phyloP scores from a whole-genome alignment of 2,888 invertebrate species.

The Drosophila tanythrix region DNA sequence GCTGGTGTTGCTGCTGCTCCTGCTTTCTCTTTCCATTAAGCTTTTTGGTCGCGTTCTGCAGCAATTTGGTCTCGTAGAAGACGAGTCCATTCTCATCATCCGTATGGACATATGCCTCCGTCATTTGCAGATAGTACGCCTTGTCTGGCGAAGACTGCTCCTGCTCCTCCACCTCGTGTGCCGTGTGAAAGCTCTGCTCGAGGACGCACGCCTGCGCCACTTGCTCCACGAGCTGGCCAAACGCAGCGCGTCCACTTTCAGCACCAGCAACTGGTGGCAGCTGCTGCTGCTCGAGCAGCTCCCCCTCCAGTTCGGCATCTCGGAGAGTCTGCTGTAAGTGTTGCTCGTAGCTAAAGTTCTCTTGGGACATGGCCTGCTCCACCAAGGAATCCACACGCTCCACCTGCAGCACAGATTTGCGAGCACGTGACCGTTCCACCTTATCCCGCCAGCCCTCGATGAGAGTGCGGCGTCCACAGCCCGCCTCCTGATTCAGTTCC shows the following conservation, averaged over 20 bases:
- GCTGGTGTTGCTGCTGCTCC: conserved; percentile 9
- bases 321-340: conserved; percentile 56
- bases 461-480: conserved; percentile 67
- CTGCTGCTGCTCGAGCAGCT: conserved; percentile 21
- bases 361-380: conserved; percentile 75
- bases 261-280: conserved; percentile 10
- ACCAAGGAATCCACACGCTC: conserved; percentile 79
- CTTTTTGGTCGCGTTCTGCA: conserved; percentile 67
- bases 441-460: conserved; percentile 84
- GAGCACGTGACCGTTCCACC: conserved; percentile 79
- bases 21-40: conserved; percentile 4
- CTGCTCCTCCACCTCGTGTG: conserved; percentile 29
- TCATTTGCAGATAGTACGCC: conserved; percentile 85
- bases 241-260: conserved; percentile 46
- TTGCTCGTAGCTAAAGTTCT: conserved; percentile 76
- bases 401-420: conserved; percentile 77
- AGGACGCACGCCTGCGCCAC: conserved; percentile 70
- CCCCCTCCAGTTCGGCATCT: conserved; percentile 16
- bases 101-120: conserved; percentile 91
- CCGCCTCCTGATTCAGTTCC: conserved; percentile 58
- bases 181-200: conserved; percentile 57
- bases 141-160: conserved; percentile 20
- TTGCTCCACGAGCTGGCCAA: conserved; percentile 69
- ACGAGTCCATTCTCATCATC: conserved; percentile 90
- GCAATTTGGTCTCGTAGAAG: conserved; percentile 86